Conservation (phyloP, 1,140 invertebrate genomes). For the Cephus cinctus region DNA sequence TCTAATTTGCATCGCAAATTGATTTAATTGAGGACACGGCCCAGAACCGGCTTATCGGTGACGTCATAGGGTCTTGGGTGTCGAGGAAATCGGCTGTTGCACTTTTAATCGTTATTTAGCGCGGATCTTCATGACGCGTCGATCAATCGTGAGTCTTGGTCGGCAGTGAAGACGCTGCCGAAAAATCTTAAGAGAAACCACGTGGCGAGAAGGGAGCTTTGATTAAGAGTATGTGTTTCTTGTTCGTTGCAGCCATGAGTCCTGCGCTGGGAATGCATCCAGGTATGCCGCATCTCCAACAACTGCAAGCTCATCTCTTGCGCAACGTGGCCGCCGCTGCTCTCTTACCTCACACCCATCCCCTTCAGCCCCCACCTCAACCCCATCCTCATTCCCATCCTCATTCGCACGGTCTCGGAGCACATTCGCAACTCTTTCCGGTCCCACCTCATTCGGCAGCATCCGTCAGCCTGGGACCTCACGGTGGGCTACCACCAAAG, state of each 20-base stretch:
- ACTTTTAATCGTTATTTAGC: too few species aligned
- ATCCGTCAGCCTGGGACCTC: conserved; percentile 45
- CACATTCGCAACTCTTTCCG: conserved; percentile 46
- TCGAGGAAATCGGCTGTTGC: too few species aligned
- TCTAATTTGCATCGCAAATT: too few species aligned
- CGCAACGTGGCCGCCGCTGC: conserved; percentile 62
- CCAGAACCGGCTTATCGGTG: too few species aligned
- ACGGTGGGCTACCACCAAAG: conserved; percentile 43
- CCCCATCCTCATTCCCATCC: conserved; percentile 50
- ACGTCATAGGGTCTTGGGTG: too few species aligned
- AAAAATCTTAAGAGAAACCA: too few species aligned
- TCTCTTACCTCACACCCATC: conserved; percentile 54
- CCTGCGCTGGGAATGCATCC: conserved; percentile 69
- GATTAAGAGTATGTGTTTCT: too few species aligned
- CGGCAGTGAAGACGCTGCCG: too few species aligned
- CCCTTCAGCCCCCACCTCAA: conserved; percentile 54
- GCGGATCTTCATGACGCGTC: too few species aligned
- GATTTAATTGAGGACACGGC: too few species aligned
- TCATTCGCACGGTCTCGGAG: conserved; percentile 31
- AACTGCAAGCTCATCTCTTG: conserved; percentile 74
- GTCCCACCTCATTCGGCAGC: conserved; percentile 48
- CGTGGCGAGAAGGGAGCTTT: too few species aligned
- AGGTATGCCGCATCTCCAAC: conserved; percentile 70
- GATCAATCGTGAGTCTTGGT: too few species aligned
- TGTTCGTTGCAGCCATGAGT: conserved; percentile 55